A percentile compares a stretch with the other conserved stretches of the same genome.
phyloP scores from a whole-genome alignment of 2,797 vertebrate genomes.

The Eulemur albifrons region DNA sequence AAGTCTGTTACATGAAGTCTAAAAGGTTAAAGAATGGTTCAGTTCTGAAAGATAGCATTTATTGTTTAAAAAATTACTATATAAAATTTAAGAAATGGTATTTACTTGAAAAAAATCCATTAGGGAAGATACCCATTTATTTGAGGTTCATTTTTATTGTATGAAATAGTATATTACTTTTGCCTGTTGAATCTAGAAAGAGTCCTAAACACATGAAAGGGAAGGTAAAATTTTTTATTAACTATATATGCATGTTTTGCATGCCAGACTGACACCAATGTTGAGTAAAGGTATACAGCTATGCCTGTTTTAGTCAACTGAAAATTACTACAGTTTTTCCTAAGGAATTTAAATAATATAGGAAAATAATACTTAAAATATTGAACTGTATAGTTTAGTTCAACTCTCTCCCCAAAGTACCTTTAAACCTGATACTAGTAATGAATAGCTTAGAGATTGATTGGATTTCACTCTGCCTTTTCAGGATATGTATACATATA shows the following conservation, averaged over 20 bases:
- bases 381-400: not conserved
- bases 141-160: not conserved
- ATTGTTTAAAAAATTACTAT: slow-evolving; percentile 5
- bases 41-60: not conserved
- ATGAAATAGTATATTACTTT: not conserved
- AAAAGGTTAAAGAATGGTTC: not conserved
- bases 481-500: not conserved
- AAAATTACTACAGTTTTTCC: not conserved
- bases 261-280: not conserved
- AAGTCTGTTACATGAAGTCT: not conserved
- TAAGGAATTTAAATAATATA: not conserved
- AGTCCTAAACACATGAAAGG: not conserved
- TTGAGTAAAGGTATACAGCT: not conserved
- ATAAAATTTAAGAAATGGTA: not conserved
- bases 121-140: not conserved
- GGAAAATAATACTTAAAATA: not conserved
- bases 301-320: not conserved
- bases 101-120: not conserved
- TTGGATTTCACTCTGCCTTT: not conserved
- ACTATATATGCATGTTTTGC: not conserved
- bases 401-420: not conserved
- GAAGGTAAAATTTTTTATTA: not conserved
- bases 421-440: not conserved
- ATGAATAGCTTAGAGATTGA: not conserved
- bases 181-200: not conserved